phyloP scores from a whole-genome alignment of 2,797 vertebrate species.

The Pantherophis alleghaniensis region DNA sequence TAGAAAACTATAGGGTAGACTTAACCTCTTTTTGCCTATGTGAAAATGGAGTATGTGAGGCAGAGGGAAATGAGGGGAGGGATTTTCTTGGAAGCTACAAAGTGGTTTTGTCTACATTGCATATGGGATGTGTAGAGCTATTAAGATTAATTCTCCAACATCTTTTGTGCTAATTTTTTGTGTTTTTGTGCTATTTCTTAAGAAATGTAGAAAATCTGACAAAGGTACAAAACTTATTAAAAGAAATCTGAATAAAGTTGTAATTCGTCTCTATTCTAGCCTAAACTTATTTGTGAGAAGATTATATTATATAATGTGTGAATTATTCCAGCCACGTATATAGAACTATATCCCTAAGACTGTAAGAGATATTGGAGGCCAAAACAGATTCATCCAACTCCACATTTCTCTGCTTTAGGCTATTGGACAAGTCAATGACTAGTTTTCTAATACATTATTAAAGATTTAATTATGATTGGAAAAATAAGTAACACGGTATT shows the following conservation, averaged over 20 bases:
- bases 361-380: conserved; percentile 7
- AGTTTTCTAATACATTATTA: conserved; percentile 38
- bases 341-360: neutral
- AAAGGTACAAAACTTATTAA: neutral
- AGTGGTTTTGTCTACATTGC: neutral
- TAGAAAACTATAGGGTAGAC: neutral
- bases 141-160: neutral
- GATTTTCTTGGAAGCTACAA: neutral
- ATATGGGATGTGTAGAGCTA: neutral
- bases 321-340: neutral
- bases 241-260: neutral
- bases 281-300: neutral
- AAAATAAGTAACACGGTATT: conserved; percentile 27
- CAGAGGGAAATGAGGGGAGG: neutral
- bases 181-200: neutral
- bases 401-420: conserved; percentile 13
- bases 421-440: conserved; percentile 38
- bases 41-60: neutral
- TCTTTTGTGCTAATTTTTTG: neutral
- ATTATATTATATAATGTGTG: neutral
- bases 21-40: neutral
- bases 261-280: neutral
- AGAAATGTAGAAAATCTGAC: neutral
- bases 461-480: conserved; percentile 36
- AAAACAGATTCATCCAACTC: conserved; percentile 19